phyloP scores from a whole-genome alignment of 2,113 vertebrate species.

The Microcebus tavaratra region DNA sequence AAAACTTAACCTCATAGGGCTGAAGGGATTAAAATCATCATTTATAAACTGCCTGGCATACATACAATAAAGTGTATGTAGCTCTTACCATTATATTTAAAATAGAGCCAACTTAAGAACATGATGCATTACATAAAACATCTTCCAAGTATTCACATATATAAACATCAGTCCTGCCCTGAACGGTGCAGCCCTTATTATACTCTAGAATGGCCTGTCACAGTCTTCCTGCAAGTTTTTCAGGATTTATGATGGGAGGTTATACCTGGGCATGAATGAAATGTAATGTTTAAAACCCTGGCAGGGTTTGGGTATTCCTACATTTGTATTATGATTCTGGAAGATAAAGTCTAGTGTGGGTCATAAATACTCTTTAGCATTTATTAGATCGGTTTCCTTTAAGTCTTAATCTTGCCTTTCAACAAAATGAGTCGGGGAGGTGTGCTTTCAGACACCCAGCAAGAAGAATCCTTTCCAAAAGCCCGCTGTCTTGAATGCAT shows the following conservation, averaged over 20 bases:
- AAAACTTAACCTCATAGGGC: neutral
- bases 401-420: conserved; percentile 36
- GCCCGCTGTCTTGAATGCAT: neutral
- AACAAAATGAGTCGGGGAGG: neutral
- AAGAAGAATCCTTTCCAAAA: neutral
- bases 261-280: conserved; percentile 30
- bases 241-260: conserved; percentile 50
- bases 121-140: neutral
- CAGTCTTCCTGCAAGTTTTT: neutral
- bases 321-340: neutral
- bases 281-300: conserved; percentile 42
- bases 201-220: neutral
- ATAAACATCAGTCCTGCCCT: neutral
- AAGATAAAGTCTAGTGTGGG: neutral
- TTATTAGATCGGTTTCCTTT: neutral
- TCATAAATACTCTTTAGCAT: conserved; percentile 40
- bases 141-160: neutral
- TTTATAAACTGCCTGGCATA: neutral
- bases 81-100: conserved; percentile 30
- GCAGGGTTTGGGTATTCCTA: conserved; percentile 20
- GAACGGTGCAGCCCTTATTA: neutral
- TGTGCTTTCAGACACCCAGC: neutral
- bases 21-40: neutral
- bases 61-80: neutral
- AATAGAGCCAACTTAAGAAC: conserved; percentile 47